phyloP scores from a whole-genome alignment of 2,113 vertebrate genomes.

The Prunella fulvescens region DNA sequence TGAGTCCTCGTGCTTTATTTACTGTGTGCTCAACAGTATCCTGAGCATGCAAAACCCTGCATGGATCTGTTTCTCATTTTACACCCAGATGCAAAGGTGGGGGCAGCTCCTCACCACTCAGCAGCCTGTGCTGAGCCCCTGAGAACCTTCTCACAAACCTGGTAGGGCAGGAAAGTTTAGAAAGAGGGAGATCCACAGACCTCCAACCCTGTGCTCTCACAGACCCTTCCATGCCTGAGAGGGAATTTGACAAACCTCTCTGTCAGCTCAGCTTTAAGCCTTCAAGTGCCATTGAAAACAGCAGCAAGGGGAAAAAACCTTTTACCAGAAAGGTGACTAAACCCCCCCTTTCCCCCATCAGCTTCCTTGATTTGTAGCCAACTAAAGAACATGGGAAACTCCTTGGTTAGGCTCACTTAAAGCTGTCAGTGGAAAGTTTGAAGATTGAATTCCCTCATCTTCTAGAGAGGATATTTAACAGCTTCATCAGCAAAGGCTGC shows the following conservation, averaged over 20 bases:
- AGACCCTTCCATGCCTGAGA: background rate
- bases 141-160: background rate
- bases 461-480: background rate
- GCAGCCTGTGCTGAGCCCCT: background rate
- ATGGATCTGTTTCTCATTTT: background rate
- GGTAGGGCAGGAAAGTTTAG: background rate
- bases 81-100: background rate
- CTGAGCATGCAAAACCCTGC: background rate
- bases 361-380: background rate
- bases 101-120: background rate
- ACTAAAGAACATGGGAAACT: conserved; percentile 3
- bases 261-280: background rate
- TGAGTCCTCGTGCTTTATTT: background rate
- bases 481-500: background rate
- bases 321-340: background rate
- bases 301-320: background rate
- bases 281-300: background rate
- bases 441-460: conserved; percentile 7
- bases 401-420: conserved; percentile 10
- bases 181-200: background rate
- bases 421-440: conserved; percentile 29
- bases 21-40: background rate
- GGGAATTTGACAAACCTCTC: background rate
- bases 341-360: background rate
- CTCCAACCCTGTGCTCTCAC: background rate